Evolutionary conservation across 2,113 vertebrate species (phyloP), one percentile per base, ranked within the genome.

Genomic region (Xyliphius kryptos): DNA sequence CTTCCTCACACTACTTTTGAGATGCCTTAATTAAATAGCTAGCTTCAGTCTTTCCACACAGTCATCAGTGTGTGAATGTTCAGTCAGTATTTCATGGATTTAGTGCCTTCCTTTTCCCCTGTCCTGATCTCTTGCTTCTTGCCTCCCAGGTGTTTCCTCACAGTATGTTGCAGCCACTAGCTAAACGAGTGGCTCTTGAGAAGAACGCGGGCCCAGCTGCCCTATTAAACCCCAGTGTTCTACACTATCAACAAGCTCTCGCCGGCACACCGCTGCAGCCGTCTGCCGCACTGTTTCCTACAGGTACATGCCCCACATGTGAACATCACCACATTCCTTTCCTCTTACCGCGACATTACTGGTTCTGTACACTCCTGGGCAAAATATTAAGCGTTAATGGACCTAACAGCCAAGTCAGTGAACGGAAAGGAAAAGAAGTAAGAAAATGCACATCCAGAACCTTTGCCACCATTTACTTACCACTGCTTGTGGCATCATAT

Each of bases 221-320:
- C 56, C 85, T 97, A 80, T 97, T 98, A 83, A 96, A 89, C 79
- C 94, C 92, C 83, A 94, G 92, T 84, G 88, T 97, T 82, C 86
- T 98, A 89, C 94, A 98, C 86, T 98, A 97, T 84, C 96, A 98
- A 87, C 96, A 98, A 88, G 95, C 95, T 67, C 88, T 98, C 74
- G 90, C 89, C 83, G 93, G 83, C 72, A 91, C 95, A 58, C 93
- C 97, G 85, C 77, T 98, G 73, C 96, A 97, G 83, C 96, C 95
- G 26, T 92, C 91, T 16, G 59, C 91, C 21, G 93, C 92, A 1
- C 81, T 94, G 0, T 98, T 98, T 79, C 96, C 94, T 14, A 91
- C 96, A 95, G 96, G 96, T 98, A 83, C 60, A 38, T 40, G 52
- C n/a, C n/a, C n/a, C n/a, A n/a, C n/a, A n/a, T n/a, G n/a, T n/a